Evolutionary conservation across 2,888 invertebrate species (phyloP).

Genomic region (Zootermopsis nevadensis): DNA sequence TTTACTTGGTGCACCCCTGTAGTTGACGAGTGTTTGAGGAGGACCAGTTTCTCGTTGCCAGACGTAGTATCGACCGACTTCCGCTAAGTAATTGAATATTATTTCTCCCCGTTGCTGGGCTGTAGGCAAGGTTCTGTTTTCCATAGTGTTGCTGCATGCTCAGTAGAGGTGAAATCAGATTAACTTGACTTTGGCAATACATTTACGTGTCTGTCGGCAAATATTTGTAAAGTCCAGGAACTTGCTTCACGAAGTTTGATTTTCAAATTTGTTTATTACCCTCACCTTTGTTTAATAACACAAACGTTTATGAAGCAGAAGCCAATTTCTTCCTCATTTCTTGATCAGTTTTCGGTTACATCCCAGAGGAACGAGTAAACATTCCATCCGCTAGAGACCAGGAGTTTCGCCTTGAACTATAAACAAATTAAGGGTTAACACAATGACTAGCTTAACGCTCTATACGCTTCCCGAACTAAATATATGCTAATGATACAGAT

Average conservation of each 20-base stretch:
- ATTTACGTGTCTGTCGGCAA: background rate
- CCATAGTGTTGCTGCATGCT: background rate
- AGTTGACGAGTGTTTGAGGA: background rate
- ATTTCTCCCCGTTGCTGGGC: background rate
- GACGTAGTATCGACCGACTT: background rate
- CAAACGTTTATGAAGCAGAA: too few species aligned
- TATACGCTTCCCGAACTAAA: too few species aligned
- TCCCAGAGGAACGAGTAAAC: too few species aligned
- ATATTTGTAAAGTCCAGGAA: background rate
- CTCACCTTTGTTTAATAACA: too few species aligned
- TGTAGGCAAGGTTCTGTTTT: background rate
- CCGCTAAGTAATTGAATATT: conserved; percentile 13
- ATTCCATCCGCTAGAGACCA: too few species aligned
- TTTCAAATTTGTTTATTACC: too few species aligned
- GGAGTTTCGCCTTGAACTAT: too few species aligned
- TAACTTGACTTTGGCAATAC: background rate
- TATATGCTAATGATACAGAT: too few species aligned
- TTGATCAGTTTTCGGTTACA: too few species aligned
- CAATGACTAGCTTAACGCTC: too few species aligned
- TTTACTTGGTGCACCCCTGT: background rate
- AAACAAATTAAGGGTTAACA: too few species aligned
- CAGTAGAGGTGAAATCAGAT: background rate
- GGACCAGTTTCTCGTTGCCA: background rate
- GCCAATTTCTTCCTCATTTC: too few species aligned
- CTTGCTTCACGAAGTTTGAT: background rate